phyloP scores from a whole-genome alignment of 2,113 vertebrate species.

The Callopanchax toddi region DNA sequence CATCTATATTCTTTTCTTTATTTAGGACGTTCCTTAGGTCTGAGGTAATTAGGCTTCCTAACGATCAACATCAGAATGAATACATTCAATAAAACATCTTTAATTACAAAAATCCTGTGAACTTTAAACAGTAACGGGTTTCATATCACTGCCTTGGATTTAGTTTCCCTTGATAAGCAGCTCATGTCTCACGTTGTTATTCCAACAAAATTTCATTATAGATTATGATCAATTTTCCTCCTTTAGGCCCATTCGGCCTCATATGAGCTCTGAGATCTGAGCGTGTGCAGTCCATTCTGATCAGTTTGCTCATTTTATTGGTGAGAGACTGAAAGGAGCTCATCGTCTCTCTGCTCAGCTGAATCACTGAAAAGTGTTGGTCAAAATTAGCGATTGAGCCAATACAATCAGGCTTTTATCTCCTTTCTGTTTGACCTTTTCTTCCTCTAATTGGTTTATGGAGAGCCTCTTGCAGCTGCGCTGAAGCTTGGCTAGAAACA shows the following conservation, averaged over 20 bases:
- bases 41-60: no score
- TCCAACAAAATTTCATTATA: conserved; percentile 58
- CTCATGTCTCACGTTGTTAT: conserved; percentile 52
- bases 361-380: conserved; percentile 65
- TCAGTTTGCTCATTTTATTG: conserved; percentile 48
- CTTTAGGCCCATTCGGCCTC: conserved; percentile 29
- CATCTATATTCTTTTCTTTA: no score
- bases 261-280: conserved; percentile 18
- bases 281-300: conserved; percentile 29
- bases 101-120: no score
- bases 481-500: conserved; percentile 58
- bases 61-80: no score
- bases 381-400: conserved; percentile 72
- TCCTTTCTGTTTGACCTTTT: conserved; percentile 66
- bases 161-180: conserved; percentile 37
- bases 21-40: no score
- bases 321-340: conserved; percentile 12
- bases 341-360: conserved; percentile 43
- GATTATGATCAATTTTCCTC: conserved; percentile 61
- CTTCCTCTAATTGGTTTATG: conserved; percentile 73
- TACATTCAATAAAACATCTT: no score
- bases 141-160: conserved; percentile 1
- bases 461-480: conserved; percentile 59
- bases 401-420: conserved; percentile 70
- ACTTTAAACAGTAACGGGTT: not conserved